Base-by-base conservation (phyloP, 1,140 invertebrate species). In the Saccostrea echinata region DNA sequence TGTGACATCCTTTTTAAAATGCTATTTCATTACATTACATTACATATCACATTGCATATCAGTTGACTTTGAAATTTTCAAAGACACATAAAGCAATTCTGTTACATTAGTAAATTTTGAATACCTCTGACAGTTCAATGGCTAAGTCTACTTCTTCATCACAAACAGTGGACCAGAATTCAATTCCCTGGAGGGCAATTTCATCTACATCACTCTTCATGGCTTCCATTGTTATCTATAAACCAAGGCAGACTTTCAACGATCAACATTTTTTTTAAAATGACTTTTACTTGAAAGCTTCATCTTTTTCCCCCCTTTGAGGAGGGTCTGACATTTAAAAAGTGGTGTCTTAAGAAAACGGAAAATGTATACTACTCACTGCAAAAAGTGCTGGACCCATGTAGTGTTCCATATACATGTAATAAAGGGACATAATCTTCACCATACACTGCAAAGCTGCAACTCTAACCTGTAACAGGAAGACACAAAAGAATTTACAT, bases 131-230 rank as follows among this genome's bases (percentile, higher is more conserved):
- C 90, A 98, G 97, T 95, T 99, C 98, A 94, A 99, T 98, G 6
- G 97, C 97, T 89, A 99, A 95, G 95, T 99, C 98, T 43, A 99
- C 98, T 96, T 99, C 99, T 95, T 99, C 99, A 95, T 99, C 99
- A 93, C 99, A 99, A 0, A 99, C 99, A 93, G 99, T 99, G 0
- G 99, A 99, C 99, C 99, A 99, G 95, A 99, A 99, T 95, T 99
- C 99, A 95, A 99, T 99, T 90, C 99, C 99, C 96, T 99, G 99
- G 64, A 99, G 96, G 43, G 98, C 97, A 76, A 99, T 97, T 91
- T 99, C 98, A 95, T 99, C 98, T 87, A 97, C 97, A 71, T 98
- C 98, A 61, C 97, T 98, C 95, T 99, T 99, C 98, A 99, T 99
- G 21, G 99, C 99, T 95, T 99, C 98, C 94, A 99, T 96, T 21